Percentiles rank a stretch among this genome's conserved stretches.
These are phyloP conservation scores for Tipula vernalis DNA, from an alignment of 2,888 invertebrate genomes.

Conservation along the genomic window DNA sequence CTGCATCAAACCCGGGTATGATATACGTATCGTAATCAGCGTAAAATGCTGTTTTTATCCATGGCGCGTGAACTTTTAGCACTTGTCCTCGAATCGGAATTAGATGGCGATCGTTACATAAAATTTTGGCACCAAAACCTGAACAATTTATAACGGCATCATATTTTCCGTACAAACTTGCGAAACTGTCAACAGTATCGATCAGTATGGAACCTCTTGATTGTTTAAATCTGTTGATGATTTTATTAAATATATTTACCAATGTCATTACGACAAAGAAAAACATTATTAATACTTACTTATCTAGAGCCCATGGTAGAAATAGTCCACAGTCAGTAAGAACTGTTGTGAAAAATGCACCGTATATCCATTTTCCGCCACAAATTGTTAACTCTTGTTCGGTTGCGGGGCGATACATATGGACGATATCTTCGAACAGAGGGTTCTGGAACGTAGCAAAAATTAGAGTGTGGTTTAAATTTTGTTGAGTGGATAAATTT, in stretches of 20 bases:
- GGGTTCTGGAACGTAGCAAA: constrained; percentile 44
- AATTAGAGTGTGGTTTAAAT: neutral
- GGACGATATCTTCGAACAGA: constrained; percentile 62
- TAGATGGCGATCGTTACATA: constrained; percentile 62
- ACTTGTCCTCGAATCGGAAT: constrained; percentile 78
- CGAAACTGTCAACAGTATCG: constrained; percentile 45
- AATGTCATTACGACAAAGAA: neutral
- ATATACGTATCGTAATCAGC: constrained; percentile 78
- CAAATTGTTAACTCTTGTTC: constrained; percentile 61
- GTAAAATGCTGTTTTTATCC: constrained; percentile 81
- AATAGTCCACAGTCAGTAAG: constrained; percentile 60
- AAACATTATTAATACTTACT: constrained; percentile 30
- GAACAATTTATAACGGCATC: constrained; percentile 76
- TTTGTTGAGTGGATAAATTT: neutral
- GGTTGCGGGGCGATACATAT: constrained; percentile 57
- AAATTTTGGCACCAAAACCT: constrained; percentile 65
- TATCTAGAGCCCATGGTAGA: constrained; percentile 64
- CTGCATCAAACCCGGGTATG: constrained; percentile 58
- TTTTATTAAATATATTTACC: neutral
- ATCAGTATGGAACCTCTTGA: constrained; percentile 49
- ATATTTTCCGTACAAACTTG: constrained; percentile 44
- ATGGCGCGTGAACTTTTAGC: constrained; percentile 65
- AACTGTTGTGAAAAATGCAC: constrained; percentile 67
- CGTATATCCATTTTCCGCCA: constrained; percentile 67
- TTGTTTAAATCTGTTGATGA: constrained; percentile 38